A percentile compares a stretch with the other conserved stretches of the same genome.
Evolutionary conservation across 2,113 vertebrate species (phyloP).

Genomic region (Addax nasomaculatus): DNA sequence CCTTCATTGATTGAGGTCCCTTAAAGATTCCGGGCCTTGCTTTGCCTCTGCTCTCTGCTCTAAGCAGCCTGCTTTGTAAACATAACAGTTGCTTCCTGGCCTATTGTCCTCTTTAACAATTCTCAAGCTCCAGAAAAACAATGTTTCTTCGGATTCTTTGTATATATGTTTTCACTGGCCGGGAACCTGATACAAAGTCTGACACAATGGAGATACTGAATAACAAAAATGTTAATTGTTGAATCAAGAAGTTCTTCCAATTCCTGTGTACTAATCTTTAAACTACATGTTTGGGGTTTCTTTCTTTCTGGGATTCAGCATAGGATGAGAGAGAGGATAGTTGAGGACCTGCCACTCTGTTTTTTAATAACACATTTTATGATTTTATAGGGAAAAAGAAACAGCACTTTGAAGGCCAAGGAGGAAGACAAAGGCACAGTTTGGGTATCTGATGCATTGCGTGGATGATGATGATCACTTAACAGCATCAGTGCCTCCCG

Average conservation of each 20-base stretch:
- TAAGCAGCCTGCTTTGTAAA: slow-evolving; percentile 12
- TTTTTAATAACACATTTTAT: not conserved
- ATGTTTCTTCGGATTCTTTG: not conserved
- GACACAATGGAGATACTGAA: not conserved
- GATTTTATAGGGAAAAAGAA: not conserved
- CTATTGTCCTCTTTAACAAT: not conserved
- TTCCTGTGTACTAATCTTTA: not conserved
- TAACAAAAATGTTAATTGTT: not conserved
- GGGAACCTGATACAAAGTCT: not conserved
- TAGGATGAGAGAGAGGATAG: not conserved
- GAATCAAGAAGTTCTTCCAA: not conserved
- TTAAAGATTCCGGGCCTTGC: not conserved
- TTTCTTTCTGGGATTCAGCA: not conserved
- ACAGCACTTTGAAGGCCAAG: not conserved
- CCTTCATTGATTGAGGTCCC: slow-evolving; percentile 44
- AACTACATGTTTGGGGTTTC: not conserved
- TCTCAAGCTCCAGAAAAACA: not conserved
- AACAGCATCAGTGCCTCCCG: not conserved
- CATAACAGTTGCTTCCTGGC: not conserved
- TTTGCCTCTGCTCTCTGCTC: not conserved
- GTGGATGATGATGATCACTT: not conserved
- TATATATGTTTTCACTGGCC: not conserved
- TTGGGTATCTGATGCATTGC: not conserved
- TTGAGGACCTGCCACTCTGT: not conserved
- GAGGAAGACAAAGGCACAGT: not conserved